phyloP scores from a whole-genome alignment of 2,113 vertebrate genomes.

The Xenopus borealis region DNA sequence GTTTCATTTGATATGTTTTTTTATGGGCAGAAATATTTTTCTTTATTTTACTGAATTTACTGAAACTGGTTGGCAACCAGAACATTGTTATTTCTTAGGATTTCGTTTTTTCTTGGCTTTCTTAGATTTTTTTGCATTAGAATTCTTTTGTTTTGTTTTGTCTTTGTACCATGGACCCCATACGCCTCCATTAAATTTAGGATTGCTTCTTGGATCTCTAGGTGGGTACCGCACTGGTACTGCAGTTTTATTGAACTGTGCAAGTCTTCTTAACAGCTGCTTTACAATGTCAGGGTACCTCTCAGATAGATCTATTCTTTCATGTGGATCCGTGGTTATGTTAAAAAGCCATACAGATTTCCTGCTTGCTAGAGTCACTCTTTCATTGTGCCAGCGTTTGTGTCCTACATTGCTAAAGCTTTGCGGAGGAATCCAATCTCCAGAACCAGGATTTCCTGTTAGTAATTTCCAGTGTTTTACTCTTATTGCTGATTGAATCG shows the following conservation, averaged over 20 bases:
- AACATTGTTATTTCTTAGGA: constrained; percentile 37
- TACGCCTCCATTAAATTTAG: constrained; percentile 88
- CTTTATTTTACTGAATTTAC: background rate
- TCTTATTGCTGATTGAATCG: constrained; percentile 86
- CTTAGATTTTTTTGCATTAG: constrained; percentile 66
- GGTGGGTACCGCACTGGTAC: constrained; percentile 90
- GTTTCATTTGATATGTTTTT: too few species aligned
- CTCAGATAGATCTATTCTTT: constrained; percentile 84
- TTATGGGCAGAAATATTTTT: too few species aligned
- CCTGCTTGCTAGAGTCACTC: constrained; percentile 76
- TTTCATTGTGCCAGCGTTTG: constrained; percentile 87
- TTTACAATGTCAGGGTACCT: constrained; percentile 84
- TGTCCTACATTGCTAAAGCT: constrained; percentile 79
- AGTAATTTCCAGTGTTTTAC: constrained; percentile 93
- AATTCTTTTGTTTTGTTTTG: constrained; percentile 66
- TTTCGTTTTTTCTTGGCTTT: constrained; percentile 68
- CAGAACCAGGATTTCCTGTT: constrained; percentile 88
- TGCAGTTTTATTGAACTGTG: constrained; percentile 84
- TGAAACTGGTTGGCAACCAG: constrained; percentile 49
- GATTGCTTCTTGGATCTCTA: constrained; percentile 90
- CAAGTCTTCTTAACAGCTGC: constrained; percentile 79
- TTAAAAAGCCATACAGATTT: constrained; percentile 96
- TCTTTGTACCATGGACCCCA: constrained; percentile 96
- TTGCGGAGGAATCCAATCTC: constrained; percentile 96
- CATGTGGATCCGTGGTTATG: constrained; percentile 90